These are phyloP conservation scores for Phenganax marumi DNA, from an alignment of 92 coral and sea anemone species.

Conservation along the genomic window DNA sequence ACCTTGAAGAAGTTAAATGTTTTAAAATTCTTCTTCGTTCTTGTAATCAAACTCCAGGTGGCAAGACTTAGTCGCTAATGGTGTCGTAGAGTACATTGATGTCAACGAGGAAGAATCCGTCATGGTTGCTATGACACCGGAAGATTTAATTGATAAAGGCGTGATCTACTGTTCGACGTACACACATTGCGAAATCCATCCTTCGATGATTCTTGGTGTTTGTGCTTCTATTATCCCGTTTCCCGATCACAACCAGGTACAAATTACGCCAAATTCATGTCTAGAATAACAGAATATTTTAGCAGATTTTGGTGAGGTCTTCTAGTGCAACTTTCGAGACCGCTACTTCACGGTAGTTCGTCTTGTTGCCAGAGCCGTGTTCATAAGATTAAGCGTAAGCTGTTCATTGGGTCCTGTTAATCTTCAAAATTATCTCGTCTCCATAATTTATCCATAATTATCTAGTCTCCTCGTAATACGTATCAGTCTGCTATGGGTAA, in stretches of 20 bases:
- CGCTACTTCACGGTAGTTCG: no score
- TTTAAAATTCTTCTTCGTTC: background rate
- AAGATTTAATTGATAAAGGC: conserved; percentile 89
- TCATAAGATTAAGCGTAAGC: no score
- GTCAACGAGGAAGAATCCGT: conserved; percentile 98
- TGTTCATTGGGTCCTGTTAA: no score
- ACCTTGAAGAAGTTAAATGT: background rate
- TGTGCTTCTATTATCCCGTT: conserved; percentile 99
- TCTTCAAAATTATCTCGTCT: no score
- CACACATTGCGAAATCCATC: conserved; percentile 99
- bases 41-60: conserved; percentile 57
- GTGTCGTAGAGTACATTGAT: conserved; percentile 95
- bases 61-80: conserved; percentile 94
- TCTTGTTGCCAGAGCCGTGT: no score
- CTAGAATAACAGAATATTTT: background rate
- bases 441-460: background rate
- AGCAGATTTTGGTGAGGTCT: no score
- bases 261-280: background rate
- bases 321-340: no score
- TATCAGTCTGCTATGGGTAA: conserved; percentile 99
- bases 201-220: conserved; percentile 97
- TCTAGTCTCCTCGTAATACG: conserved; percentile 97
- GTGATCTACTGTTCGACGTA: conserved; percentile 91
- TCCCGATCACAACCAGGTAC: conserved; percentile 99
- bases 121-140: conserved; percentile 99